Evolutionary conservation across 2,888 invertebrate genomes (phyloP), one percentile per base, ranked within the genome.

Genomic region (Rotaria sp.): DNA sequence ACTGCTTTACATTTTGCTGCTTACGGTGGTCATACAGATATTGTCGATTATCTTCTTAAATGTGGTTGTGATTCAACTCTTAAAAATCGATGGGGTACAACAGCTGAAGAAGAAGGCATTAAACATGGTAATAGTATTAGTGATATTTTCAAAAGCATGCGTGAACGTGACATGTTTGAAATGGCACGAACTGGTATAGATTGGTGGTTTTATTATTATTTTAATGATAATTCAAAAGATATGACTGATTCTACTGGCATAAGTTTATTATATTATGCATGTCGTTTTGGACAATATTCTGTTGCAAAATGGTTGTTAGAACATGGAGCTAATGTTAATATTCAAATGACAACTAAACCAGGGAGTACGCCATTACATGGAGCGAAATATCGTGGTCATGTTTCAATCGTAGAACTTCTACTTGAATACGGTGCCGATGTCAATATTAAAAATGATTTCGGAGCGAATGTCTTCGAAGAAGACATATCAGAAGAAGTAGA

Each of bases 11-110:
- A 90, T 87, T 90, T 92, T 26, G 91, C 92, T 1, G 90, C 90
- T 8, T 91, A 89, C 86, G 90, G 90, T 5, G 92, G 92, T 11
- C 91, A 91, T 87, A 89, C 89, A 85, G 90, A 91, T 87, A 90
- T 91, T 84, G 89, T 89, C 10, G 85, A 90, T 13, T 91, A 90
- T 87, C 88, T 91, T 21, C 89, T 90, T 48, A 88, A 89, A 35
- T 30, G 30, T 30, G 67, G 67, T 18, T n/a, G 30, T 30, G 35
- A 67, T 67, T 35, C 67, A n/a, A 67, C 67, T 30, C 15, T 67
- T n/a, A n/a, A 11, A 35, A 67, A 67, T 67, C n/a, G 35, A 67
- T 67, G 67, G 67, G 67, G 30, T 30, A 67, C 67, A n/a, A 67
- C 67, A 35, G 67, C 67, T 30, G 67, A 67, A 67, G 67, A 67